Evolutionary conservation across 2,797 vertebrate species (phyloP), one percentile per base, ranked within the genome.

Genomic region (Microctenopoma lineatum): DNA sequence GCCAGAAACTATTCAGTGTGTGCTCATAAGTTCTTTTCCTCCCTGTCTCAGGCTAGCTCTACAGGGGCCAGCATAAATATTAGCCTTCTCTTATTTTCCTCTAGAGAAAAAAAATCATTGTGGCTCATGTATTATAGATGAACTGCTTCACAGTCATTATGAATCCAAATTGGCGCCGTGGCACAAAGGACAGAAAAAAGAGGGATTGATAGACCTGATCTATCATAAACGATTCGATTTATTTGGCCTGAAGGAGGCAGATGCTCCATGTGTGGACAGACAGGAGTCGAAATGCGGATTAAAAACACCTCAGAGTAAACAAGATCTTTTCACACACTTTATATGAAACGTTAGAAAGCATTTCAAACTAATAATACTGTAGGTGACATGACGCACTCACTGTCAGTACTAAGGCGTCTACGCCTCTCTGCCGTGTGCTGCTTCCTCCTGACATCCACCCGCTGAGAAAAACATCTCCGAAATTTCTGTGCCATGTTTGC

Each of bases 141-240:
- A 76, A 63, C 64, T 60, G 59, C 71, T 79, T 73, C 73, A 81
- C 72, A 79, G 84, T 75, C 72, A 74, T 67, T 69, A 66, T 21
- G 36, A 60, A 73, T 75, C 52, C 0, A 61, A 73, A 73, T 59
- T 21, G 59, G 71, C 51, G 56, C 29, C 53, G 32, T 14, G 47
- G 44, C 47, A 48, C 54, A 46, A 79, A 83, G 53, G 58, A 64
- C 38, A 41, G 57, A 66, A 64, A 70, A 69, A 67, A 69, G 5
- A 48, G 80, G 80, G 80, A 87, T 80, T 45, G 89, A 86, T 84
- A 73, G 38, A 55, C 52, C 7, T 29, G 64, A 77, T 79, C 77
- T 70, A 50, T 42, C 63, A 67, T 3, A 10, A 51, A 70, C 64
- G 60, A 73, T 45, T 41, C 46, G 27, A 61, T 70, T 77, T 47